phyloP scores from a whole-genome alignment of 2,113 vertebrate species.

The western clawed frog (Xenopus tropicalis) region UCB_Xtro_10.0 CM004450.2:35426501-35427000 shows the following conservation, averaged over 20 bases:
- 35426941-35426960: constrained; percentile 81
- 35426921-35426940: constrained; percentile 68
- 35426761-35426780: constrained; percentile 75
- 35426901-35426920: constrained; percentile 74
- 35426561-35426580: constrained; percentile 83
- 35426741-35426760: constrained; percentile 77
- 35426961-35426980: constrained; percentile 73
- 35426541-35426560: constrained; percentile 82
- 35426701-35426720: constrained; percentile 79
- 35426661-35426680: constrained; percentile 79
- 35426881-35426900: constrained; percentile 69
- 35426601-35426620: constrained; percentile 71
- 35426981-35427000: constrained; percentile 76
- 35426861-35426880: constrained; percentile 79
- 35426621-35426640: constrained; percentile 82
- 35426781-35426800: constrained; percentile 73
- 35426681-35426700: constrained; percentile 77
- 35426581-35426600: constrained; percentile 80
- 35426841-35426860: constrained; percentile 77
- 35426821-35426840: constrained; percentile 74
- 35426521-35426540: constrained; percentile 86
- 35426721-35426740: constrained; percentile 81
- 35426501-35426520: constrained; percentile 76
- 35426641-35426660: constrained; percentile 75
- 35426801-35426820: constrained; percentile 77